These are phyloP conservation scores for Betta splendens DNA, from an alignment of 2,797 vertebrate species.

Conservation along the genomic window DNA sequence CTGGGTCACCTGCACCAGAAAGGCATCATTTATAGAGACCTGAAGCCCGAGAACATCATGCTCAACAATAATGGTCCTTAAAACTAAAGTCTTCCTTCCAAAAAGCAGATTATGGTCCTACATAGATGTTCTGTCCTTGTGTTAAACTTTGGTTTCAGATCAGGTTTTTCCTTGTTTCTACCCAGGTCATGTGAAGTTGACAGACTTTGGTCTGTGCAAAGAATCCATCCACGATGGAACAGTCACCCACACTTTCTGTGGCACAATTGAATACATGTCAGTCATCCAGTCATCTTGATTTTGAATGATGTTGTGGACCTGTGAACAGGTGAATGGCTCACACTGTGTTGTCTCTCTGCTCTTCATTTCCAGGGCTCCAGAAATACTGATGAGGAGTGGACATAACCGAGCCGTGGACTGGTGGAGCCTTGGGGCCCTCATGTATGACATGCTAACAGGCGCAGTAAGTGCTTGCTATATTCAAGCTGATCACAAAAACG, in stretches of 20 bases:
- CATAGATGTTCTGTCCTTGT: not conserved
- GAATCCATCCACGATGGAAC: conserved; percentile 98
- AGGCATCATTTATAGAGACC: conserved; percentile 97
- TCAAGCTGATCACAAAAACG: not conserved
- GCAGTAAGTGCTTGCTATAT: conserved; percentile 86
- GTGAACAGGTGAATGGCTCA: not conserved
- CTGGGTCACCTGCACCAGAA: conserved; percentile 98
- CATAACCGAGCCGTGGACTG: conserved; percentile 97
- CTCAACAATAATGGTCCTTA: conserved; percentile 93
- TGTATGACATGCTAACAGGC: conserved; percentile 98
- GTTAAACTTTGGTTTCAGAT: not conserved
- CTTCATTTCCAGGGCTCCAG: conserved; percentile 87
- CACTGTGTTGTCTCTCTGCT: not conserved
- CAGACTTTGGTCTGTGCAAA: conserved; percentile 95
- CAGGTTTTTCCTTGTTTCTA: conserved; percentile 24
- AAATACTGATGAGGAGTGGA: conserved; percentile 95
- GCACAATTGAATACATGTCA: conserved; percentile 98
- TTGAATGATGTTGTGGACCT: no score
- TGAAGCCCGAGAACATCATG: conserved; percentile 99
- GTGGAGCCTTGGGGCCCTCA: conserved; percentile 97
- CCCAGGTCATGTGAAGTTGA: conserved; percentile 93
- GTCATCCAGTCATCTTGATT: not conserved
- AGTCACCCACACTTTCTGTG: conserved; percentile 97
- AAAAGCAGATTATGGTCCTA: not conserved
- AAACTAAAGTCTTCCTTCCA: conserved; percentile 7